These are phyloP conservation scores for Hexactinellida sp. DNA, from an alignment of 37 sponge, comb jelly and placozoan genomes.

Conservation along the genomic window DNA sequence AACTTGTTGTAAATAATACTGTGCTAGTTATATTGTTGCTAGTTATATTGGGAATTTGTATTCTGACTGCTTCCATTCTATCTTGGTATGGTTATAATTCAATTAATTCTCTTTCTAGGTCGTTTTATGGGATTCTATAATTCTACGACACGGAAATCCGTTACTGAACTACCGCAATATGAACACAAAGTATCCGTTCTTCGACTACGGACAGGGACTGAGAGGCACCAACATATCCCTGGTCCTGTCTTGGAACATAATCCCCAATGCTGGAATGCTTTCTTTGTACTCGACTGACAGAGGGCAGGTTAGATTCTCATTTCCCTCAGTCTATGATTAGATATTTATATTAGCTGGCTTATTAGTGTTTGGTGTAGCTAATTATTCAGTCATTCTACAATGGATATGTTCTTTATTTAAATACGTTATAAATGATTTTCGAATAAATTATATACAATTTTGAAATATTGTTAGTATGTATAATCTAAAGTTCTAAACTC, in stretches of 20 bases:
- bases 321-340: not conserved
- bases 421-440: no score
- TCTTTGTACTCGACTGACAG: constrained; percentile 29
- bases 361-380: not conserved
- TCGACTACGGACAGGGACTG: constrained; percentile 80
- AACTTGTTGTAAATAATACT: no score
- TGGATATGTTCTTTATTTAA: no score
- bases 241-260: constrained; percentile 69
- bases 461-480: no score
- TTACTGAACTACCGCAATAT: constrained; percentile 28
- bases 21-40: no score
- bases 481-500: no score
- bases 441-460: no score
- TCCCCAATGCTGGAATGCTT: constrained; percentile 79
- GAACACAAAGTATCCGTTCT: constrained; percentile 65
- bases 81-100: not conserved
- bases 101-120: constrained; percentile 35
- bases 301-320: not conserved
- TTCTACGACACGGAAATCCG: constrained; percentile 63
- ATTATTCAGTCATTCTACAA: not conserved
- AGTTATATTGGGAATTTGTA: no score
- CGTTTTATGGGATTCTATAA: constrained; percentile 90
- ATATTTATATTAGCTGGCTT: not conserved
- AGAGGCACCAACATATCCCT: constrained; percentile 49
- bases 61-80: no score